Base-by-base conservation (phyloP, 2,888 invertebrate genomes). In the Pyralis farinalis region DNA sequence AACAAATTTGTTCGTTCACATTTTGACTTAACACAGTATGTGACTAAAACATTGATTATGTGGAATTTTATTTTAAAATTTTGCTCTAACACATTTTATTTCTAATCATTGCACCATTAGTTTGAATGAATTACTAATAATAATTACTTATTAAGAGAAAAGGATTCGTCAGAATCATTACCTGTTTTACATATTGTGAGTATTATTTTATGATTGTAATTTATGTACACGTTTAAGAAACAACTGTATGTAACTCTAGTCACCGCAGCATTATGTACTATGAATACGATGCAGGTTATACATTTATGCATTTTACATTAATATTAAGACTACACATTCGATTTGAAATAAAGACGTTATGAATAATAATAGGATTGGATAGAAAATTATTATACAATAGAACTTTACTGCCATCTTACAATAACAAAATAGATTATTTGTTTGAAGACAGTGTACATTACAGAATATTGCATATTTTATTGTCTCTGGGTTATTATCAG, bases 211-310 rank as follows among this genome's bases (percentile, higher is more conserved):
- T 53, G 12, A 51, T 51, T 30, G 7, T 34, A 12, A 12, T 25
- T 11, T 34, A 11, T 34, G 12, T 31, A 30, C 30, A 37, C 21
- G 22, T 31, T 30, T 37, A 37, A 56, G 60, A 44, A 63, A 63
- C 55, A 51, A 55, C 58, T 52, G 43, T 44, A 53, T 51, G 50
- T 55, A 52, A 53, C 63, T 85, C 85, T 85, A 85, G 85, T 85
- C 85, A 84, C 74, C 70, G 65, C 79, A 74, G 74, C 78, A 79
- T 81, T 77, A 58, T 52, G 53, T 50, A 49, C 49, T 40, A 42
- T 40, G 27, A 30, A 44, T 40, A 40, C 40, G 56, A 59, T 56
- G 58, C 61, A 62, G 59, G 62, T 63, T 57, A 55, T 62, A 48
- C 62, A 56, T 63, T 57, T 52, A 53, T 58, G 52, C 57, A 65